phyloP scores from a whole-genome alignment of 64 coral and sea anemone genomes.

The Dendrophyllia cribrosa region DNA sequence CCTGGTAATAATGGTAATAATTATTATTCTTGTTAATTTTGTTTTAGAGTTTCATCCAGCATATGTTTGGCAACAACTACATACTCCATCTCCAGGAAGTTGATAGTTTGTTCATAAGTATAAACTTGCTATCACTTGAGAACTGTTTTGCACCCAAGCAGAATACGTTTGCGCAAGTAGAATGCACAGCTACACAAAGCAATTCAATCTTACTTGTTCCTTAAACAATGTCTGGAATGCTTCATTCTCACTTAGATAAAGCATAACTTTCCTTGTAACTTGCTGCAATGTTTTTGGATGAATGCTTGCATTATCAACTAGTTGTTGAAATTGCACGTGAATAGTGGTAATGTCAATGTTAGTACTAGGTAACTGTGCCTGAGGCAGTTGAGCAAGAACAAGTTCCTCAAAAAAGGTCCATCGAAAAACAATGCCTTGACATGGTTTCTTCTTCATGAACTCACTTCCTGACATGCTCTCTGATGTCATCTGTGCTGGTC shows the following conservation, averaged over 20 bases:
- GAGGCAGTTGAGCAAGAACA: neutral
- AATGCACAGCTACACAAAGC: neutral
- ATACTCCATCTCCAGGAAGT: neutral
- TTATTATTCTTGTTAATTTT: neutral
- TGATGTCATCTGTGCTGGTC: conserved; percentile 49
- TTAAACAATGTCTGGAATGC: conserved; percentile 4
- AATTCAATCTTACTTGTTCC: conserved; percentile 3
- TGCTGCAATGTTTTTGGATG: conserved; percentile 1
- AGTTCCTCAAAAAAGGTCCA: conserved; percentile 23
- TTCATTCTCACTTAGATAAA: neutral
- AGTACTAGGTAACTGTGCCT: neutral
- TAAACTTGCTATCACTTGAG: too few species aligned
- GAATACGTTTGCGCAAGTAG: too few species aligned
- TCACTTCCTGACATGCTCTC: conserved; percentile 33
- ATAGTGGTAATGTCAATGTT: neutral
- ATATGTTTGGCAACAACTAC: neutral
- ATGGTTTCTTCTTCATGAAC: conserved; percentile 29
- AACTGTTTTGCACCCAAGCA: too few species aligned
- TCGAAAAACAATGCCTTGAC: neutral
- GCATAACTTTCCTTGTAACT: neutral
- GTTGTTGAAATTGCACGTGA: neutral
- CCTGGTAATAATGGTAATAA: neutral
- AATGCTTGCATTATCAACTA: neutral
- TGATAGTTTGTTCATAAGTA: too few species aligned
- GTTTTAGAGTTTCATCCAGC: conserved; percentile 4